Evolutionary conservation across 2,888 invertebrate species (phyloP), one percentile per base, ranked within the genome.

Genomic region (Rhabditophanes sp.): DNA sequence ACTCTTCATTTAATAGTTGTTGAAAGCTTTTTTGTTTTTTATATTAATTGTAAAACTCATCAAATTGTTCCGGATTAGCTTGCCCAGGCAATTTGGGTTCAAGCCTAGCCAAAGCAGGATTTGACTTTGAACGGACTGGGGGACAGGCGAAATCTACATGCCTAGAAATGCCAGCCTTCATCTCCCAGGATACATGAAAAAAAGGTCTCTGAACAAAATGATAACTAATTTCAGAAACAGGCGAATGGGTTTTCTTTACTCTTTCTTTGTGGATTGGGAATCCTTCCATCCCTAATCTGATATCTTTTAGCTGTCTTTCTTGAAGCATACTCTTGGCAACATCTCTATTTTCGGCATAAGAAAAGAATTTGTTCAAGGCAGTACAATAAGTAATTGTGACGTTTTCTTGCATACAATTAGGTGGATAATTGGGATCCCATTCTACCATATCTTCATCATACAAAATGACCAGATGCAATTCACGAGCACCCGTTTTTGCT

Each of bases 261-360:
- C 96, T 99, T 66, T 99, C 96, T 66, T 93, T 96, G 72, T 93
- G 87, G 0, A 96, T 99, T 3, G 96, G 96, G 68, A 96, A 99
- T 0, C 72, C 93, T 71, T 96, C 93, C 41, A 96, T 93, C 4
- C 96, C 96, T 15, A 99, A 75, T 2, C 93, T 78, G 47, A 99
- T 96, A 66, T 99, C 99, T 69, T 99, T 99, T 35, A 99, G 71
- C 0, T 93, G 93, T 26, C 96, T 75, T 66, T 99, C 96, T 65
- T 93, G 93, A 75, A 99, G 78, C 17, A 99, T 93, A 45, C 85
- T 85, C 64, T 99, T 99, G 5, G 96, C 96, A 4, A 96, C 93
- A 66, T 99, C 96, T 32, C 96, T 74, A 66, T 99, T 99, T 68
- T 99, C 96, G 44, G 96, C 90, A 69, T 99, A 99, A 67, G 93